phyloP scores from a whole-genome alignment of 2,113 vertebrate genomes.

The Planiliza haematocheilus region DNA sequence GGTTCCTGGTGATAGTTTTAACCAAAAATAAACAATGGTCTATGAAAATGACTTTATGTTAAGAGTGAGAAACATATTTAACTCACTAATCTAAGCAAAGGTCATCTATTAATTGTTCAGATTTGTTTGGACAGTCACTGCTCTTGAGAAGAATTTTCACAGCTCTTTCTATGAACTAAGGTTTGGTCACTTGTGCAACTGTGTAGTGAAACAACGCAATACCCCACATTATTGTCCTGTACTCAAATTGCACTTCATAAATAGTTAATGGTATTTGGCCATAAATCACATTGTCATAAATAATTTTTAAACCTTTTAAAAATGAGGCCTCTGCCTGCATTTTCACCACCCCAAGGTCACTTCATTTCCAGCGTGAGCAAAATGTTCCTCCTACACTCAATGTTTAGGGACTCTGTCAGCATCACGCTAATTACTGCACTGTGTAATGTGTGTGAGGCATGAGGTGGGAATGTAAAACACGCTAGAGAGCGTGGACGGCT shows the following conservation, averaged over 20 bases:
- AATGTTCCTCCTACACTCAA: slow-evolving; percentile 41
- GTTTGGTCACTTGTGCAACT: not conserved
- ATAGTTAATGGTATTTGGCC: slow-evolving; percentile 27
- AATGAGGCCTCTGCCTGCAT: slow-evolving; percentile 45
- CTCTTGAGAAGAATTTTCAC: not conserved
- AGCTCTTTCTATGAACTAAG: too few relatives aligned
- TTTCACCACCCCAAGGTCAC: slow-evolving; percentile 33
- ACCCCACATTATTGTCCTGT: not conserved
- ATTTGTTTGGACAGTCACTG: too few relatives aligned
- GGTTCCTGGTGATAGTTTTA: slow-evolving; percentile 37
- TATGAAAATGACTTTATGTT: not conserved
- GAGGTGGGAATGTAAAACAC: slow-evolving; percentile 70
- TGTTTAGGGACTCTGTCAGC: slow-evolving; percentile 71
- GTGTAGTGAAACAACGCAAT: too few relatives aligned
- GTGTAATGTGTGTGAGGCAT: slow-evolving; percentile 37
- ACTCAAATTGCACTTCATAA: slow-evolving; percentile 7
- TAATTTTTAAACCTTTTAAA: slow-evolving; percentile 48
- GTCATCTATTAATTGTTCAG: too few relatives aligned
- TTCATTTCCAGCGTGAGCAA: slow-evolving; percentile 45
- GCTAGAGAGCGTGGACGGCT: slow-evolving; percentile 49
- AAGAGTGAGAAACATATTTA: slow-evolving; percentile 7
- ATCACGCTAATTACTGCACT: slow-evolving; percentile 24
- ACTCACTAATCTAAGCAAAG: not conserved
- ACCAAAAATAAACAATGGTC: slow-evolving; percentile 28
- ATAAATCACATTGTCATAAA: slow-evolving; percentile 50